Evolutionary conservation across 2,888 invertebrate species (phyloP).

Genomic region (Agonopterix subpropinquella): DNA sequence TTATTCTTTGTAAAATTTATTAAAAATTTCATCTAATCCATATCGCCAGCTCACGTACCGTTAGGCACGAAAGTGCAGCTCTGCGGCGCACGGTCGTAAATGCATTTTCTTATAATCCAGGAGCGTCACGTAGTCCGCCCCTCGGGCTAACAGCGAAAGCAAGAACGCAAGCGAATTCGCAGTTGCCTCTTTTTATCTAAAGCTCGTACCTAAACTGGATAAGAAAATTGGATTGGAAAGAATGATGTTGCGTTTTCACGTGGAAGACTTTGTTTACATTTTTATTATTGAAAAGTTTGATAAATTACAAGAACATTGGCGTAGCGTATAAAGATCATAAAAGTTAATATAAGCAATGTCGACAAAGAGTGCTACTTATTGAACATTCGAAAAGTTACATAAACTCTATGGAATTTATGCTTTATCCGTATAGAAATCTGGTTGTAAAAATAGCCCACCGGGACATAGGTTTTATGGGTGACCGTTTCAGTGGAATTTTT

Average conservation of each 20-base stretch:
- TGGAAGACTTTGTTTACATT: conserved; percentile 4
- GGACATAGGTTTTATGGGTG: no score
- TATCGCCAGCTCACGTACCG: conserved; percentile 38
- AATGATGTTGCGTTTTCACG: conserved; percentile 21
- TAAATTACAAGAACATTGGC: no score
- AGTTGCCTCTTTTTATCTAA: conserved; percentile 66
- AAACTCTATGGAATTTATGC: no score
- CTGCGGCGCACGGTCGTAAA: conserved; percentile 55
- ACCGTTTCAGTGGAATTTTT: no score
- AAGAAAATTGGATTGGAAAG: conserved; percentile 59
- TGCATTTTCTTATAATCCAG: conserved; percentile 75
- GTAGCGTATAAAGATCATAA: no score
- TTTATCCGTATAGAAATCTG: no score
- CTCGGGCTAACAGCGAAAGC: conserved; percentile 45
- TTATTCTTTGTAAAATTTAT: conserved; percentile 2
- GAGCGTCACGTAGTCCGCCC: conserved; percentile 67
- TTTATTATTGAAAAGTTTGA: no score
- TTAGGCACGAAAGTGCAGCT: conserved; percentile 56
- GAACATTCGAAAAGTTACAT: no score
- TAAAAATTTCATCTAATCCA: conserved; percentile 42
- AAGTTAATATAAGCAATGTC: no score
- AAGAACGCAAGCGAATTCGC: conserved; percentile 67
- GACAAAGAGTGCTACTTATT: no score
- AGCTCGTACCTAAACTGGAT: conserved; percentile 48
- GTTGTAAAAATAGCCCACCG: no score